phyloP scores from a whole-genome alignment of 2,888 invertebrate species.

The Perdita meconis region DNA sequence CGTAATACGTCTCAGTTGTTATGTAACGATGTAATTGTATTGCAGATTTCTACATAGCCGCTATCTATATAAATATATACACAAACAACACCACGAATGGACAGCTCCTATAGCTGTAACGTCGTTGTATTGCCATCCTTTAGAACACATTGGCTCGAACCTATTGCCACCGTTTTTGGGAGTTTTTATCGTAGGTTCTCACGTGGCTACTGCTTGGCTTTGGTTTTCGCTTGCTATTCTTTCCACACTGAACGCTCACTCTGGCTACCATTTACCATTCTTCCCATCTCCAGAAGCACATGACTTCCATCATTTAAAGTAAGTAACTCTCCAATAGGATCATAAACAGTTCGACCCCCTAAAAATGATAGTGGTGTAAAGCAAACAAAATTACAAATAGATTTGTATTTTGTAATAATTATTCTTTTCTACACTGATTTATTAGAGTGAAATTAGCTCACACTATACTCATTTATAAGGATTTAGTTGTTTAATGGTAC shows the following conservation, averaged over 20 bases:
- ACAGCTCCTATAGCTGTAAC: conserved; percentile 94
- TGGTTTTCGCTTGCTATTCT: conserved; percentile 92
- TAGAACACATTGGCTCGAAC: conserved; percentile 91
- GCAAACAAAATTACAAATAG: no score
- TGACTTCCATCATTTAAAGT: conserved; percentile 95
- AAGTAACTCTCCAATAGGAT: conserved; percentile 75
- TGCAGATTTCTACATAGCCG: conserved; percentile 90
- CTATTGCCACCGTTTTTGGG: conserved; percentile 91
- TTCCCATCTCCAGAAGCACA: conserved; percentile 94
- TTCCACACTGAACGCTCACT: conserved; percentile 92
- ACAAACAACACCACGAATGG: conserved; percentile 95
- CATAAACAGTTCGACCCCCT: background rate
- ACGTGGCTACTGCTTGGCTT: conserved; percentile 91
- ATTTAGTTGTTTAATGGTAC: background rate
- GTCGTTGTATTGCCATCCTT: conserved; percentile 92
- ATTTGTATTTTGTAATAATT: background rate
- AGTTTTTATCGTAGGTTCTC: conserved; percentile 90
- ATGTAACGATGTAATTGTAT: conserved; percentile 44
- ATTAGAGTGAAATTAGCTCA: background rate
- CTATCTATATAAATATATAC: conserved; percentile 91
- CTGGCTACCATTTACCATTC: conserved; percentile 94
- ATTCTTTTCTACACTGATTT: background rate
- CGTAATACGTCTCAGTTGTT: background rate
- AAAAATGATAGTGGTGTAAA: background rate
- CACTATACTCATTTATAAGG: background rate